These are phyloP conservation scores for Hanleya hanleyi DNA, from an alignment of 2,888 invertebrate species.

Conservation along the genomic window DNA sequence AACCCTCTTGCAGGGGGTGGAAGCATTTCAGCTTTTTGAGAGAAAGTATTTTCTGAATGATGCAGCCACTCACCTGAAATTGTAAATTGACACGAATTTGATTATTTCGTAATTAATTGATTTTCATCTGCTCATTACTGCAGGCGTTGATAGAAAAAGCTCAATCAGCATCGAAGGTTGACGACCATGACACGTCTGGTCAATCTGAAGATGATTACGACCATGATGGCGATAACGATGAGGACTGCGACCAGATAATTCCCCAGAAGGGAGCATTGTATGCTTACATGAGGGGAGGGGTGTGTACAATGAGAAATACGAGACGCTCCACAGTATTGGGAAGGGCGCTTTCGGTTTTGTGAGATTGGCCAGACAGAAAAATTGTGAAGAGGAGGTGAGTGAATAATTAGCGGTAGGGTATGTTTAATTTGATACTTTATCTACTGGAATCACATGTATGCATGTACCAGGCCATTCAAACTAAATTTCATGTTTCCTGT, in stretches of 20 bases:
- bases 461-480: too few relatives aligned
- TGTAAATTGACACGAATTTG: not conserved
- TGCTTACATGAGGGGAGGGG: conserved; percentile 36
- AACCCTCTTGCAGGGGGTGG: too few relatives aligned
- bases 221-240: not conserved
- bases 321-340: conserved; percentile 80
- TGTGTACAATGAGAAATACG: conserved; percentile 77
- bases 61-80: not conserved
- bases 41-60: too few relatives aligned
- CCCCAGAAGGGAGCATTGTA: conserved; percentile 22
- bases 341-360: conserved; percentile 85
- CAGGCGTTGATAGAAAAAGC: conserved; percentile 49
- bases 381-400: conserved; percentile 77
- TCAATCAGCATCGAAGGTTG: conserved; percentile 43
- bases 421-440: too few relatives aligned
- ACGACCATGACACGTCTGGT: conserved; percentile 14
- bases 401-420: too few relatives aligned
- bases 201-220: not conserved
- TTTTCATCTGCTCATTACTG: not conserved
- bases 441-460: too few relatives aligned
- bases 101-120: not conserved
- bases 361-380: conserved; percentile 80
- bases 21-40: too few relatives aligned
- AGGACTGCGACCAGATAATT: not conserved
- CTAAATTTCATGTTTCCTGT: too few relatives aligned